A percentile compares a stretch with the other conserved stretches of the same genome.
phyloP scores from a whole-genome alignment of 23 tunicate species.

The Trididemnum miniatum region DNA sequence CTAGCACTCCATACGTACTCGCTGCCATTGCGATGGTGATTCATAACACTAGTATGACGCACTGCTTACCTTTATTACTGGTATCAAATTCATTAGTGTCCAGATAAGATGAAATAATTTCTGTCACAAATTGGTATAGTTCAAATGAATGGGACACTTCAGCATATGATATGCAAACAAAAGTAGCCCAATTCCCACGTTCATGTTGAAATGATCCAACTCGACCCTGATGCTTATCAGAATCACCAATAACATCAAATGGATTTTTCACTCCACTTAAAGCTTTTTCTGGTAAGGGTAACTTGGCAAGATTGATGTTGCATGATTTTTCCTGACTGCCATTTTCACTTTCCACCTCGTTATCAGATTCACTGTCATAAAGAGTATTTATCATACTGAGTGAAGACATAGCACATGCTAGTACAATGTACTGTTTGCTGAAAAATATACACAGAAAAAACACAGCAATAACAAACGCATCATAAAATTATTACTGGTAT shows the following conservation, averaged over 20 bases:
- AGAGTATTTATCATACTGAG: not conserved
- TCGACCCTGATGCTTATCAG: constrained; percentile 22
- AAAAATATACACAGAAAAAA: too few species aligned
- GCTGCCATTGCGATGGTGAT: too few species aligned
- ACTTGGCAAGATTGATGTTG: not conserved
- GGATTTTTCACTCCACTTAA: not conserved
- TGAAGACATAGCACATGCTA: constrained; percentile 18
- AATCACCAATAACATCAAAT: not conserved
- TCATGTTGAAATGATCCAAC: constrained; percentile 36
- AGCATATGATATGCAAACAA: constrained; percentile 25
- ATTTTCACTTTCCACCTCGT: not conserved
- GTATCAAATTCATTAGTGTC: too few species aligned
- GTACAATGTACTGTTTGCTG: too few species aligned
- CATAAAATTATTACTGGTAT: too few species aligned
- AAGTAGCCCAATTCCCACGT: constrained; percentile 54
- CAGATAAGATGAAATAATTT: too few species aligned
- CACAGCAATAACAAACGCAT: too few species aligned
- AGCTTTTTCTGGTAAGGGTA: constrained; percentile 25
- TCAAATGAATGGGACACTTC: too few species aligned
- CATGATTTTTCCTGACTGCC: not conserved
- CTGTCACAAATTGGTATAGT: too few species aligned
- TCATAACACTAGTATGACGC: too few species aligned
- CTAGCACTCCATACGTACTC: too few species aligned
- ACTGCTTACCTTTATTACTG: too few species aligned
- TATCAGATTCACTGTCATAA: not conserved